Percentiles rank a stretch among this genome's conserved stretches.
These are phyloP conservation scores for Scatophagus argus DNA, from an alignment of 2,113 vertebrate genomes.

Conservation along the genomic window DNA sequence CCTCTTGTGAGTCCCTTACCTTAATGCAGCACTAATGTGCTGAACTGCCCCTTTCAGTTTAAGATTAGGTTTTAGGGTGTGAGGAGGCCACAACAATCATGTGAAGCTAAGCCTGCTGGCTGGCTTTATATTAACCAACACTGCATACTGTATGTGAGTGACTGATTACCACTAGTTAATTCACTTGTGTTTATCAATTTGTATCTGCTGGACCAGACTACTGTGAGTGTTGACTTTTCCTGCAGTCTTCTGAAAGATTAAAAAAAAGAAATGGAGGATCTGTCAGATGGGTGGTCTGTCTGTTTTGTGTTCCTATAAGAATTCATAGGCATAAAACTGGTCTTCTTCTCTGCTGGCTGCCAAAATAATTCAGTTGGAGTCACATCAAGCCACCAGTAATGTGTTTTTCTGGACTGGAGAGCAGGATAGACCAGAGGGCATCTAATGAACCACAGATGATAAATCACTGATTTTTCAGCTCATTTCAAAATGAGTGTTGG, in stretches of 20 bases:
- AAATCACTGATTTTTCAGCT: constrained; percentile 48
- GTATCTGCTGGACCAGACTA: not conserved
- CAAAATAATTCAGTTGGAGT: constrained; percentile 56
- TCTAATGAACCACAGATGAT: constrained; percentile 62
- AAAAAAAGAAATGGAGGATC: not conserved
- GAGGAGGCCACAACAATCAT: no score
- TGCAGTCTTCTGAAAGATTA: not conserved
- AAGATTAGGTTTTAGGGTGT: not conserved
- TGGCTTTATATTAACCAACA: not conserved
- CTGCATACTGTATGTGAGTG: not conserved
- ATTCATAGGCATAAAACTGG: constrained; percentile 43
- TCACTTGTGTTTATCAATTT: not conserved
- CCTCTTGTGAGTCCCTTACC: not conserved
- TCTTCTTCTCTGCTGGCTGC: constrained; percentile 42
- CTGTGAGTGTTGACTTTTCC: not conserved
- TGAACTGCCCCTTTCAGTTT: not conserved
- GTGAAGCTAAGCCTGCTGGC: not conserved
- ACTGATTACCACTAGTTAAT: not conserved
- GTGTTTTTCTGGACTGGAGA: constrained; percentile 53
- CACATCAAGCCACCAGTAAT: constrained; percentile 56
- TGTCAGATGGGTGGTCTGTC: constrained; percentile 58
- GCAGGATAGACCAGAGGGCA: constrained; percentile 42
- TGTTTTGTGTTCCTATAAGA: constrained; percentile 33
- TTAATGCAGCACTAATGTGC: not conserved
- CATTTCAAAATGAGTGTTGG: constrained; percentile 35